Conservation (phyloP, 2,797 vertebrate species). For the Dromococcyx pavoninus region DNA sequence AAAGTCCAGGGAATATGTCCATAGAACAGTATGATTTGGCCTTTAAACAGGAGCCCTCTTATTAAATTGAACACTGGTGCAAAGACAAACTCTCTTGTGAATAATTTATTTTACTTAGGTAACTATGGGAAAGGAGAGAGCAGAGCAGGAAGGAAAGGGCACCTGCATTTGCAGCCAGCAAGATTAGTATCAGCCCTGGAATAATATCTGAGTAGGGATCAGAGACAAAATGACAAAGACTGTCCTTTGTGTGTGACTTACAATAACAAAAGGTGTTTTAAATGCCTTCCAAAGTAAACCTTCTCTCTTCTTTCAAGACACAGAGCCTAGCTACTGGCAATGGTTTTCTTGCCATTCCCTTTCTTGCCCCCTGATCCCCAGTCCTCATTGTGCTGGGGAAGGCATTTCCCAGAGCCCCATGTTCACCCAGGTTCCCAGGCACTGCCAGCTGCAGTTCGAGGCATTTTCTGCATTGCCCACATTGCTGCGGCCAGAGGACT, state of each 20-base stretch:
- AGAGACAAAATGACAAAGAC: neutral
- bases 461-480: neutral
- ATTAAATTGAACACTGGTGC: neutral
- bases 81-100: neutral
- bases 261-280: neutral
- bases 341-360: too few species aligned
- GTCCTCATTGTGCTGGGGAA: neutral
- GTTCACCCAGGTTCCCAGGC: neutral
- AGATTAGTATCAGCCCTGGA: neutral
- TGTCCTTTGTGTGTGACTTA: neutral
- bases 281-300: neutral
- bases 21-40: neutral
- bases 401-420: neutral
- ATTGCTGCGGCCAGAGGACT: neutral
- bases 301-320: neutral
- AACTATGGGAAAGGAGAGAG: neutral
- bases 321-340: rapidly evolving
- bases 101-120: neutral
- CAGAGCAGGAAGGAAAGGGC: conserved; percentile 1
- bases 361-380: rapidly evolving
- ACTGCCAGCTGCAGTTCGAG: neutral
- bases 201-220: conserved; percentile 3
- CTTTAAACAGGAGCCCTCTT: neutral
- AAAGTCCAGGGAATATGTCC: neutral
- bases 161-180: neutral